Base-by-base conservation (phyloP, 2,888 invertebrate species). In the Agrochola lychnidis region DNA sequence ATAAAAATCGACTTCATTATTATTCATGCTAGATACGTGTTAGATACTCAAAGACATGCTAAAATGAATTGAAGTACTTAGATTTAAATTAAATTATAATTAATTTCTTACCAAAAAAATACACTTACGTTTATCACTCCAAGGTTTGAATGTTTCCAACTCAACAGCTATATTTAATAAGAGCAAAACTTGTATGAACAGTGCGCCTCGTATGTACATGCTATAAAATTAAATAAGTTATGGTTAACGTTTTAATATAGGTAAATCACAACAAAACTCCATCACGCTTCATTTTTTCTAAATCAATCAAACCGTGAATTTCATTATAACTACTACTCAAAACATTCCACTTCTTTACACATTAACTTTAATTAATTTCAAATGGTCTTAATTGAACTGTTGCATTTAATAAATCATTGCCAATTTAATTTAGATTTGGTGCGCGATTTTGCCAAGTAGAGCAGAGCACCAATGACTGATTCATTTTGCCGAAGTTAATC, bases 71-170 rank as follows among this genome's bases (percentile, higher is more conserved):
- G 12, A 45, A 42, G 9, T 14, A 36, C 6, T 5, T 36, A 61
- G 22, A 14, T 40, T 40, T 5, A n/a, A n/a, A n/a, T 51, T 19
- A 51, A 51, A 51, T 51, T 0, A 7, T n/a, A n/a, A n/a, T n/a
- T n/a, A n/a, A 51, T 51, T 51, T 51, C 42, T 48, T 30, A n/a
- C n/a, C 30, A 67, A 36, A 56, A 36, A 73, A 77, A 76, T 7
- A 53, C 82, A 93, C 96, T 95, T 87, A 96, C 96, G 96, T 89
- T 81, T 92, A 42, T 91, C 88, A 76, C 88, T 88, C 94, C 95
- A 95, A 66, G 89, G 82, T 74, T 84, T 90, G 40, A 88, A 80
- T 82, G 91, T 90, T 69, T 94, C 90, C 68, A 94, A 81, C 59
- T 92, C 76, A 57, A 91, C 79, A 56, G 89, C 69, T 45, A 87